Base-by-base conservation (phyloP, 2,888 invertebrate genomes). In the Pteria penguin region DNA sequence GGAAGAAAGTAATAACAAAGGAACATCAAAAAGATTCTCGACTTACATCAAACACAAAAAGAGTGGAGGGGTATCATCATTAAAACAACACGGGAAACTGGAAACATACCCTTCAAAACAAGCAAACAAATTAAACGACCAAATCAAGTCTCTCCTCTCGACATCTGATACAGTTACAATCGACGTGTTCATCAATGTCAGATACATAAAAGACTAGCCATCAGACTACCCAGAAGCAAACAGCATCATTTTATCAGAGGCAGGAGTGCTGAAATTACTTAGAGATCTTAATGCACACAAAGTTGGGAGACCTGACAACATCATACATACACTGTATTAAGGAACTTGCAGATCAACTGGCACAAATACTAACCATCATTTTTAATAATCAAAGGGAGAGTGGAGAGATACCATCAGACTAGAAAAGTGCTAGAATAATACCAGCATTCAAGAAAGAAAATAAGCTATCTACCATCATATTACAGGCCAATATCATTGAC, bases 241-340 rank as follows among this genome's bases (percentile, higher is more conserved):
- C 8, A 14, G 14, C 45, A 8, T 45, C 45, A 45, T 14, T n/a
- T n/a, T n/a, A n/a, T n/a, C n/a, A n/a, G n/a, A n/a, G n/a, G n/a
- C 8, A 11, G 57, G 57, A 5, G 24, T 57, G n/a, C 22, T 57
- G 24, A 57, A 57, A 22, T 57, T 57, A 57, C 57, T 57, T n/a
- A 57, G n/a, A n/a, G n/a, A 57, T n/a, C n/a, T 57, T 14, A 22
- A 57, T 14, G 45, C 45, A 36, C 45, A 36, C 45, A 62, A 62
- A 24, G 62, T 33, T 14, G 62, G 32, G n/a, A 33, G 62, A 5
- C 62, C 62, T 32, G 62, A 62, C 27, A n/a, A 62, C 14, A 62
- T 62, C 3, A 62, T n/a, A 62, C 62, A 31, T 11, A 31, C 18
- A 5, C 14, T 62, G n/a, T n/a, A 4, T 62, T 4, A 62, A 62